Base-by-base conservation (phyloP, 1,140 invertebrate genomes). In the Oncopodura yosiiana region DNA sequence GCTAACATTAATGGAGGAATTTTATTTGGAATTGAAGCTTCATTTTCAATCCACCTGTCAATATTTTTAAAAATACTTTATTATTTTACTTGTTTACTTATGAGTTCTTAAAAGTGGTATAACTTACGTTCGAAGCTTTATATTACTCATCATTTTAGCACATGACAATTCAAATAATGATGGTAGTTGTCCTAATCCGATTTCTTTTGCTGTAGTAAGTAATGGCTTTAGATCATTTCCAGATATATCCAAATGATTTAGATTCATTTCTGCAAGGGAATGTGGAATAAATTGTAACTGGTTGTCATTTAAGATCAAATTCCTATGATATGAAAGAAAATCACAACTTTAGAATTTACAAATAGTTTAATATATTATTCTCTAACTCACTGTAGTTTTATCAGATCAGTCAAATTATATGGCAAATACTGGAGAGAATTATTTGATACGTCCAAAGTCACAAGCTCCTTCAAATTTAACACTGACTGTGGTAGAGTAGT, bases 401-500 rank as follows among this genome's bases (percentile, higher is more conserved):
- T 3, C 14, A 51, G 18, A 23, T 26, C 29, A 21, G 39, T 18
- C 27, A 51, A n/a, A 29, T 51, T 39, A 24, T 41, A 41, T 42
- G 49, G 49, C 2, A 51, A 37, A 12, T 29, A 12, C 11, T 42
- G 37, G 0, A 51, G 26, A 8, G 39, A 26, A 27, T 56, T 56
- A 12, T 32, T 21, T 19, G 48, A 50, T 18, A 50, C 14, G 18
- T 43, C 41, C 8, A 56, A 24, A 4, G 18, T 36, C 2, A 16
- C n/a, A 21, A 56, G 24, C 9, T 37, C 24, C 41, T 30, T 39
- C 2, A 51, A n/a, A 19, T 42, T 12, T 4, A 51, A 37, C 12
- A 51, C 41, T 19, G 49, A 51, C 4, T 19, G 16, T 24, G 49
- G 37, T 11, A 51, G 26, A 14, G n/a, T 29, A 30, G 34, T 51